Conservation (phyloP, 2,113 vertebrate species). For the Mobula hypostoma region DNA sequence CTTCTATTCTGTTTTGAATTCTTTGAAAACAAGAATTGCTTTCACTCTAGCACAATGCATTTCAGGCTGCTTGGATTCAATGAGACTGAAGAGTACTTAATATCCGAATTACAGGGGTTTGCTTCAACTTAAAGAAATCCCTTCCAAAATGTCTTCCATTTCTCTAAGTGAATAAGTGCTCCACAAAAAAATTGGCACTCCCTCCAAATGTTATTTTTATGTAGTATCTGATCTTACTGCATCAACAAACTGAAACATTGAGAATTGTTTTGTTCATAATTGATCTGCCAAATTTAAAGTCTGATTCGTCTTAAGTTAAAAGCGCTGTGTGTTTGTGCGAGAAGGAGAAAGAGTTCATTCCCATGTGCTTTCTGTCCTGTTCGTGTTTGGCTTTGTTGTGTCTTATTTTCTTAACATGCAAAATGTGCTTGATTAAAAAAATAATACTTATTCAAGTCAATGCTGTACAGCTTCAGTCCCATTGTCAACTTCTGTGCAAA, state of each 20-base stretch:
- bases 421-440: not conserved
- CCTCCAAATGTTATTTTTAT: not conserved
- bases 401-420: not conserved
- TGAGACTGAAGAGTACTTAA: not conserved
- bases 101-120: not conserved
- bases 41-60: not conserved
- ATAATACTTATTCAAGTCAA: not conserved
- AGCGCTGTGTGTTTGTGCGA: too few relatives aligned
- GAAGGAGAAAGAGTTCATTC: too few relatives aligned
- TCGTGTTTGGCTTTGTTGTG: not conserved
- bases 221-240: not conserved
- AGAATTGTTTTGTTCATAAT: conserved; percentile 11
- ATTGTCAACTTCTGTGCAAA: not conserved
- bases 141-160: not conserved
- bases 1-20: not conserved
- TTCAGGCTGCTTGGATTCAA: not conserved
- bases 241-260: conserved; percentile 10
- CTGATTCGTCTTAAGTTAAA: not conserved
- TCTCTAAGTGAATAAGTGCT: not conserved
- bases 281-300: not conserved
- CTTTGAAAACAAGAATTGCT: not conserved
- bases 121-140: not conserved
- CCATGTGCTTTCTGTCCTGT: too few relatives aligned
- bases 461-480: not conserved
- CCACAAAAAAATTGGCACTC: not conserved